A percentile compares a stretch with the other conserved stretches of the same genome.
phyloP scores from a whole-genome alignment of 64 coral and sea anemone species.

The Platygyra sinensis region DNA sequence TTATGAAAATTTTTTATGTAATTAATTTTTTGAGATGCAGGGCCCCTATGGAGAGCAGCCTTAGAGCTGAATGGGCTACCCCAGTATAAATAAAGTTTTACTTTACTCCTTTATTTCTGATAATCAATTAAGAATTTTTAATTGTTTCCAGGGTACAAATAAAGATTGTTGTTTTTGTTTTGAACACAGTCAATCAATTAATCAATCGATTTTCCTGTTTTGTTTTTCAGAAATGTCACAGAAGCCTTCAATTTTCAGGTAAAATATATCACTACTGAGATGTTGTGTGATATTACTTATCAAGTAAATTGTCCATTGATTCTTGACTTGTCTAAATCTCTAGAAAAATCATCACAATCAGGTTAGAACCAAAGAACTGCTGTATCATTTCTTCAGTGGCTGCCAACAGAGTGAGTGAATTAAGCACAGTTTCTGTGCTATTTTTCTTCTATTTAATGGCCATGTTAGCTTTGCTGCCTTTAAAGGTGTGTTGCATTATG shows the following conservation, averaged over 20 bases:
- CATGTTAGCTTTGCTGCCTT: no score
- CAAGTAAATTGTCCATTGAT: neutral
- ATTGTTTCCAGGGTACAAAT: no score
- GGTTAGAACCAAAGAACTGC: constrained; percentile 44
- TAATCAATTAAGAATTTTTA: no score
- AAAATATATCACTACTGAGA: neutral
- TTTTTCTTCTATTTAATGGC: neutral
- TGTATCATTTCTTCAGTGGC: constrained; percentile 85
- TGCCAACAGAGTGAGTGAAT: constrained; percentile 87
- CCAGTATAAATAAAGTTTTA: no score
- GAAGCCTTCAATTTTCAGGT: constrained; percentile 97
- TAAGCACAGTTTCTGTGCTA: neutral
- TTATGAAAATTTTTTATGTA: no score
- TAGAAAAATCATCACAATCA: constrained; percentile 81
- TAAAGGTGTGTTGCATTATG: no score
- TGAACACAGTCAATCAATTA: neutral
- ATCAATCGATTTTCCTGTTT: neutral
- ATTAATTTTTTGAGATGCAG: no score
- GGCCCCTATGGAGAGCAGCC: no score
- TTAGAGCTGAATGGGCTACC: no score
- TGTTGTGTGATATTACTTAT: neutral
- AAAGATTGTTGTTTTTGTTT: no score
- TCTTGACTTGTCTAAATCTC: neutral
- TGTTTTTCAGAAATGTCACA: constrained; percentile 63
- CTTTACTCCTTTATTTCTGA: no score